Evolutionary conservation across 1,140 invertebrate genomes (phyloP).

Genomic region (Drosophila obscura): DNA sequence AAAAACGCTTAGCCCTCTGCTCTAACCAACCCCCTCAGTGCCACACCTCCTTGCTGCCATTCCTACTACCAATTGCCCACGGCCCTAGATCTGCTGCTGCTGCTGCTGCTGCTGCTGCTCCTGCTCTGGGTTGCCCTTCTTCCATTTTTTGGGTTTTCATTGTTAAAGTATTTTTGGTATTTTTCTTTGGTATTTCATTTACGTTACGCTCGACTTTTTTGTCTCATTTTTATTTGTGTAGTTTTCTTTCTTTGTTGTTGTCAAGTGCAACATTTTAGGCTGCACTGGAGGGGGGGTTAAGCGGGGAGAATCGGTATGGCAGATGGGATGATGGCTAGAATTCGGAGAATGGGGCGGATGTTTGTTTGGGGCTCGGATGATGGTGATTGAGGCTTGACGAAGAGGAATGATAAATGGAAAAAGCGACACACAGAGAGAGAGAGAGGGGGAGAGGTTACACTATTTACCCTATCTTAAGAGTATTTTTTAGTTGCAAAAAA

Average conservation of each 20-base stretch:
- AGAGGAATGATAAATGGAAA: no score
- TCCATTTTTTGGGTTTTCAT: slow-evolving; percentile 31
- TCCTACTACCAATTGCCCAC: background rate
- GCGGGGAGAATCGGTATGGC: background rate
- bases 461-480: no score
- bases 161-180: slow-evolving; percentile 71
- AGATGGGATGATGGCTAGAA: no score
- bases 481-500: no score
- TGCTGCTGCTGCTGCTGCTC: no score
- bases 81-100: background rate
- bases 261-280: slow-evolving; percentile 72
- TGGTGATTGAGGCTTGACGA: no score
- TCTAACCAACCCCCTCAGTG: slow-evolving; percentile 23
- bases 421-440: no score
- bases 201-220: slow-evolving; percentile 46
- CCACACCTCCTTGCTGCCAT: background rate
- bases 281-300: slow-evolving; percentile 2
- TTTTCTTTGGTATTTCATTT: slow-evolving; percentile 75
- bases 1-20: slow-evolving; percentile 43
- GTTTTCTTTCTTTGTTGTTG: slow-evolving; percentile 28
- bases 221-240: slow-evolving; percentile 42
- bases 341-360: no score
- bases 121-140: background rate
- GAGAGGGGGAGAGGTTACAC: no score
- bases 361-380: background rate